Evolutionary conservation across 2,113 vertebrate species (phyloP).

Genomic region (Heterochromis multidens): DNA sequence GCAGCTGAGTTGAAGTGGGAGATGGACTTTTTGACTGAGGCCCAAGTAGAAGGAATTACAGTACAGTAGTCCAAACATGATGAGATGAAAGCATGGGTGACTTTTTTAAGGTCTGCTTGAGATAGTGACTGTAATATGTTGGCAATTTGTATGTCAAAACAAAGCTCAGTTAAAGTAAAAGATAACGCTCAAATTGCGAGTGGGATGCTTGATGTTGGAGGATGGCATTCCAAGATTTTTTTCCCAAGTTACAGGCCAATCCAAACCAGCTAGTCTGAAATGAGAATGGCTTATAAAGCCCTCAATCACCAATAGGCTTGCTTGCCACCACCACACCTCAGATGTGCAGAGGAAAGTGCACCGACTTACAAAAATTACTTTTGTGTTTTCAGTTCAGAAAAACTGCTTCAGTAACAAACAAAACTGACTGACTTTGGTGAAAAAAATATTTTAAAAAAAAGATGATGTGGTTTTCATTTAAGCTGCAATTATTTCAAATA

Average conservation of each 20-base stretch:
- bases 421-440: not conserved
- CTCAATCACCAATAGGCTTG: not conserved
- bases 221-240: not conserved
- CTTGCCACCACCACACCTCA: not conserved
- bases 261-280: not conserved
- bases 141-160: not conserved
- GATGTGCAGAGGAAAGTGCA: not conserved
- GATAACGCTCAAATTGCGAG: not conserved
- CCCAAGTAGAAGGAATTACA: not conserved
- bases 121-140: not conserved
- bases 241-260: not conserved
- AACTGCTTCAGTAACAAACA: not conserved
- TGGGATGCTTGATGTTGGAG: not conserved
- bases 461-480: not conserved
- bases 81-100: not conserved
- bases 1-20: not conserved
- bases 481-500: not conserved
- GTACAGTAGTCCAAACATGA: not conserved
- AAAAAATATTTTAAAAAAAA: not conserved
- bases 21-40: not conserved
- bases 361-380: not conserved
- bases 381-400: not conserved
- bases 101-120: not conserved
- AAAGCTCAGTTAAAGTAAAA: not conserved
- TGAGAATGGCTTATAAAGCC: not conserved